Percentiles rank a stretch among this genome's conserved stretches.
Conservation (phyloP, 37 sponge, comb jelly and placozoan species). For the Ephydatia muelleri region DNA sequence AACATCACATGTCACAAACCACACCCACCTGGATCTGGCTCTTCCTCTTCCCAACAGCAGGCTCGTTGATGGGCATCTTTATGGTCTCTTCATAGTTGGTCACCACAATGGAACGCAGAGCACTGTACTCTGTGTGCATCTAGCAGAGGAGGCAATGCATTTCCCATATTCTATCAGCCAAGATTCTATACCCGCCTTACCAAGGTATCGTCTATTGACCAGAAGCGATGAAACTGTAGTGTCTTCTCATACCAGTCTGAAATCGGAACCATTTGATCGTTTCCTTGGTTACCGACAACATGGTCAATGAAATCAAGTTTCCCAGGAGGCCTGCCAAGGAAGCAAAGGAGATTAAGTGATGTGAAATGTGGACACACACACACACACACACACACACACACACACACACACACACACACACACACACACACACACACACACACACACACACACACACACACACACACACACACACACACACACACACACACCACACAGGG, state of each 20-base stretch:
- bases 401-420: too few species aligned
- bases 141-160: constrained; percentile 12
- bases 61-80: constrained; percentile 99
- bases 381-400: too few species aligned
- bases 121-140: constrained; percentile 96
- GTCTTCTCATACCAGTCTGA: constrained; percentile 93
- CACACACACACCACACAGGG: too few species aligned
- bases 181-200: constrained; percentile 31
- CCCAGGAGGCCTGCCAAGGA: constrained; percentile 55
- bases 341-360: too few species aligned
- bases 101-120: constrained; percentile 95
- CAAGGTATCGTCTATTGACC: constrained; percentile 96
- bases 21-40: constrained; percentile 92
- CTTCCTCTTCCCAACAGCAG: constrained; percentile 93
- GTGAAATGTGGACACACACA: too few species aligned
- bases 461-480: too few species aligned
- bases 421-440: too few species aligned
- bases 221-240: constrained; percentile 97
- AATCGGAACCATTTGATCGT: constrained; percentile 75
- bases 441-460: too few species aligned
- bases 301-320: constrained; percentile 92
- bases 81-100: constrained; percentile 97
- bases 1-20: too few species aligned
- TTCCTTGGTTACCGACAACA: constrained; percentile 96
- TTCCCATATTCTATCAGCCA: neutral